Evolutionary conservation across 2,888 invertebrate species (phyloP), one percentile per base, ranked within the genome.

Genomic region (Globia sparganii): DNA sequence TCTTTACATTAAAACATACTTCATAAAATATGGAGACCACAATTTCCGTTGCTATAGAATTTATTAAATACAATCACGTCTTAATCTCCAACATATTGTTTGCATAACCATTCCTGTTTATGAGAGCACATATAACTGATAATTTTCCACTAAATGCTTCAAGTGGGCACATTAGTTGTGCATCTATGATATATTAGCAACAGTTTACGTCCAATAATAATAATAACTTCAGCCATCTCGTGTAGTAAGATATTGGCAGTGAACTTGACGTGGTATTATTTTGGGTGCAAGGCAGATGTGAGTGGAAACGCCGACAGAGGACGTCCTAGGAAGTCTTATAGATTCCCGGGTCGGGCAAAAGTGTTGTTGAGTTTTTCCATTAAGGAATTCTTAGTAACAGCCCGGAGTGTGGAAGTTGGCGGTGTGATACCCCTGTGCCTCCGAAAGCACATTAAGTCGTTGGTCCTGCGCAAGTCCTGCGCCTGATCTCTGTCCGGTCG

Each of bases 81-180:
- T 40, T 6, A 28, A 56, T 40, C 21, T 64, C 15, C 4, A 40
- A 62, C 6, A 31, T 15, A 49, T 40, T 34, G 37, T 81, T 62
- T 56, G 25, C 31, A 56, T 28, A 70, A 40, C 28, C 34, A 66
- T 56, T 64, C 21, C 13, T 8, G n/a, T 34, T 46, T 83, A 46
- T 56, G 11, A 62, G 9, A 15, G 25, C 46, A 59, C 58, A 53
- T 78, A 59, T 78, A 59, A 61, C 61, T 56, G 72, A 72, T 65
- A 71, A 31, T 64, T 66, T 66, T 43, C 43, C 83, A 68, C 56
- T 77, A 83, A 77, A 62, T 56, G 28, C 31, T 46, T 59, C 66
- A 37, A 71, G 79, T 59, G 79, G 58, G 40, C 49, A 43, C 68
- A 84, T 81, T 80, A 68, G 66, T 59, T 31, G n/a, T 64, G 53